phyloP scores from a whole-genome alignment of 2,888 invertebrate genomes.

The Rapana venosa region DNA sequence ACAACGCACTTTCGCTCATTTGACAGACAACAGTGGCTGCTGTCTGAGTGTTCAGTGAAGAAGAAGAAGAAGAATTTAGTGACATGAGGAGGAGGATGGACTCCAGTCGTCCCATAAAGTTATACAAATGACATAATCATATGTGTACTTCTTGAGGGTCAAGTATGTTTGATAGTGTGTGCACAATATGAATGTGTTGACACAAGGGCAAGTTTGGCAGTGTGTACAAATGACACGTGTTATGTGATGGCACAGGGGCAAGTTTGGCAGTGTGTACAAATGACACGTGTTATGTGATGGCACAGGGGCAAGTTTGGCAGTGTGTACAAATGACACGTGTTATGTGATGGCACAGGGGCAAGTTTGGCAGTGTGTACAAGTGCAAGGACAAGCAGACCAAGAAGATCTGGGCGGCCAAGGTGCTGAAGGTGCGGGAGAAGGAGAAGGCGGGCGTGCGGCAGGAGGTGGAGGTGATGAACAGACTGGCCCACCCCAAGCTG shows the following conservation, averaged over 20 bases:
- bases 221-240: neutral
- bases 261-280: conserved; percentile 80
- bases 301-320: conserved; percentile 44
- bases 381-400: conserved; percentile 83
- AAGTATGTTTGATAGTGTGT: too few relatives aligned
- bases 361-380: conserved; percentile 80
- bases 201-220: neutral
- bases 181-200: neutral
- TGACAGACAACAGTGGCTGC: too few relatives aligned
- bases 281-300: conserved; percentile 58
- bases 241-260: conserved; percentile 75
- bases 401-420: conserved; percentile 89
- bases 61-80: too few relatives aligned
- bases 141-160: too few relatives aligned
- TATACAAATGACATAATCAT: too few relatives aligned
- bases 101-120: too few relatives aligned
- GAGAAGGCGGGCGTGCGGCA: conserved; percentile 93
- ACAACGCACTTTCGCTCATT: too few relatives aligned
- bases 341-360: conserved; percentile 74
- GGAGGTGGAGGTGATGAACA: conserved; percentile 97
- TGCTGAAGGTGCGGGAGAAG: conserved; percentile 90
- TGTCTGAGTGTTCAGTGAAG: too few relatives aligned
- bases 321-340: conserved; percentile 56
- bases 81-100: too few relatives aligned
- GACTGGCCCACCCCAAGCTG: conserved; percentile 94